A percentile compares a stretch with the other conserved stretches of the same genome.
Evolutionary conservation across 2,797 vertebrate species (phyloP).

Genomic region (Tympanoctomys barrerae): DNA sequence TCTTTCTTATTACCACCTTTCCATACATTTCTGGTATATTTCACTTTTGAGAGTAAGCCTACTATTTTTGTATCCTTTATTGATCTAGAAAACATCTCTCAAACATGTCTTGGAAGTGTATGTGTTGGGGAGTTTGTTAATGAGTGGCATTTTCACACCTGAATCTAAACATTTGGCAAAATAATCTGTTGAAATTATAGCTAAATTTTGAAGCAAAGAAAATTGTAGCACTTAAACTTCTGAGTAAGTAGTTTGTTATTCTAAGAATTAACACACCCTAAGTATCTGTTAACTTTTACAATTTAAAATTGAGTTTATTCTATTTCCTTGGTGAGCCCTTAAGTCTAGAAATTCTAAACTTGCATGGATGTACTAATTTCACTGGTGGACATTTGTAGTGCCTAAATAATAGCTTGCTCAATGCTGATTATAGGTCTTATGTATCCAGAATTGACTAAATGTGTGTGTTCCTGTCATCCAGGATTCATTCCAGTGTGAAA

Average conservation of each 20-base stretch:
- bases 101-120: not conserved
- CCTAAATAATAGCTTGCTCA: not conserved
- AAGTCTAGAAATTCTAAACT: not conserved
- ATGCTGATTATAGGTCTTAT: not conserved
- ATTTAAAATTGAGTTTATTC: not conserved
- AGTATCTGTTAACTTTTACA: slow-evolving; percentile 37
- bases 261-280: slow-evolving; percentile 1
- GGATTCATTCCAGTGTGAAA: not conserved
- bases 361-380: not conserved
- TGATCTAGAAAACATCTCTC: not conserved
- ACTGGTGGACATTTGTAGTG: not conserved
- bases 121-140: slow-evolving; percentile 38
- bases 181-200: not conserved
- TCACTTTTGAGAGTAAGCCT: not conserved
- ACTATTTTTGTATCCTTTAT: not conserved
- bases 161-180: not conserved
- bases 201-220: not conserved
- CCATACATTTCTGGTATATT: not conserved
- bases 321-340: not conserved
- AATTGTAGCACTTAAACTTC: slow-evolving; percentile 4
- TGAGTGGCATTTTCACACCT: not conserved
- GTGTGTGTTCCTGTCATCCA: not conserved
- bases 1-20: not conserved
- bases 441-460: not conserved
- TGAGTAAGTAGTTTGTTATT: not conserved